Evolutionary conservation across 2,888 invertebrate species (phyloP).

Genomic region (Oscheius myriophilus): DNA sequence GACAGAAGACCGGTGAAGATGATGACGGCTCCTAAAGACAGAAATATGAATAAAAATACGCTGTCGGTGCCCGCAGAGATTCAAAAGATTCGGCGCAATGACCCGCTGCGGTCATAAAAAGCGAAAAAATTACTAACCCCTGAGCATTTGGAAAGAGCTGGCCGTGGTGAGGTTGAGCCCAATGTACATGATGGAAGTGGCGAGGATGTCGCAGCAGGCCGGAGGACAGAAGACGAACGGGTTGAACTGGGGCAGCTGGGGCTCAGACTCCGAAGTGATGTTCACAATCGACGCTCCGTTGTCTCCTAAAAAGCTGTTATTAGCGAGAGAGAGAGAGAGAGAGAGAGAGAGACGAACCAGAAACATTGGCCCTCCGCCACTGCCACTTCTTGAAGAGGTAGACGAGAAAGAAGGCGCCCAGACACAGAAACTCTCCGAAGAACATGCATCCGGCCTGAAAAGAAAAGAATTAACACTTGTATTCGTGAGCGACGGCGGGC

Average conservation of each 20-base stretch:
- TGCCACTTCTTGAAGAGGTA: conserved; percentile 47
- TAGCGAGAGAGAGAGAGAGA: not conserved
- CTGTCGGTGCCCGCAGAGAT: too few species aligned
- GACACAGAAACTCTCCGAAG: conserved; percentile 87
- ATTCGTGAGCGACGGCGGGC: too few species aligned
- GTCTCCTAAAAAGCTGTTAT: conserved; percentile 38
- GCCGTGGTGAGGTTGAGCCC: conserved; percentile 90
- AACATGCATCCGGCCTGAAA: conserved; percentile 86
- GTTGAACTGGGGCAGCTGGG: conserved; percentile 79
- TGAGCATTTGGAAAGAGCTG: conserved; percentile 94
- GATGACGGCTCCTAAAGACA: conserved; percentile 81
- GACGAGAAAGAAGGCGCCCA: conserved; percentile 80
- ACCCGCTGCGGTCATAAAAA: too few species aligned
- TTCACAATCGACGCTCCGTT: conserved; percentile 52
- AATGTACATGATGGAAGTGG: conserved; percentile 88
- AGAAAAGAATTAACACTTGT: too few species aligned
- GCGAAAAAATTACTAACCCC: conserved; percentile 76
- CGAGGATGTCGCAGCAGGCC: conserved; percentile 87
- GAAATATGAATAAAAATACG: not conserved
- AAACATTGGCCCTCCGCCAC: conserved; percentile 47
- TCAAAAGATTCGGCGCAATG: too few species aligned
- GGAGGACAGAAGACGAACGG: conserved; percentile 83
- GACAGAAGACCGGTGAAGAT: conserved; percentile 88
- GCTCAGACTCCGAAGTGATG: conserved; percentile 55
- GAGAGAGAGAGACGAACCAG: conserved; percentile 32